Conservation (phyloP, 2,113 vertebrate species). For the Petrocephalus microphthalmus region DNA sequence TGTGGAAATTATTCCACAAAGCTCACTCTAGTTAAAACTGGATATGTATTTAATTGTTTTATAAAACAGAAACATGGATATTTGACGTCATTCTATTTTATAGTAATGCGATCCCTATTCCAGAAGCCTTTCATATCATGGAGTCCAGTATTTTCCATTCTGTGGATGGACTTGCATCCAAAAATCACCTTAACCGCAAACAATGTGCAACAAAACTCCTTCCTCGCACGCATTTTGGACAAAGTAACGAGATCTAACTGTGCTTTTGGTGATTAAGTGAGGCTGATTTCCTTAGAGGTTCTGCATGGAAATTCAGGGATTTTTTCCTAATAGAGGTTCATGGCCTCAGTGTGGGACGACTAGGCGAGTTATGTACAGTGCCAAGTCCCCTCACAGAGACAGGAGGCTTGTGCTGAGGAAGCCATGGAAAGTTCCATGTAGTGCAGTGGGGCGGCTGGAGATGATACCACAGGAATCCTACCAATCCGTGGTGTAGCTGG, state of each 20-base stretch:
- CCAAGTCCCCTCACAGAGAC: not conserved
- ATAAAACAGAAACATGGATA: not conserved
- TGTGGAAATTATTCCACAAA: constrained; percentile 16
- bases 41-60: constrained; percentile 1
- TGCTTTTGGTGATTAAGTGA: not conserved
- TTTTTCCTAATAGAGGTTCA: not conserved
- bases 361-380: not conserved
- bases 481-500: not conserved
- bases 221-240: not conserved
- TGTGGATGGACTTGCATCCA: not conserved
- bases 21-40: not conserved
- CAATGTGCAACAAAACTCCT: not conserved
- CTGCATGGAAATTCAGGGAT: not conserved
- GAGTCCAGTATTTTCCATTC: not conserved
- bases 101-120: not conserved
- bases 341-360: not conserved
- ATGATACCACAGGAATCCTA: not conserved
- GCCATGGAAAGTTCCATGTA: not conserved
- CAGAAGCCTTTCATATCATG: not conserved
- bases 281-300: not conserved
- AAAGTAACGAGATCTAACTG: not conserved
- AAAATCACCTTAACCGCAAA: not conserved
- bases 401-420: not conserved
- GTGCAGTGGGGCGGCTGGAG: not conserved
- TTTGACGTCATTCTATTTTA: not conserved